Conservation (phyloP, 2,888 invertebrate genomes). For the Harpagoxenus sublaevis region DNA sequence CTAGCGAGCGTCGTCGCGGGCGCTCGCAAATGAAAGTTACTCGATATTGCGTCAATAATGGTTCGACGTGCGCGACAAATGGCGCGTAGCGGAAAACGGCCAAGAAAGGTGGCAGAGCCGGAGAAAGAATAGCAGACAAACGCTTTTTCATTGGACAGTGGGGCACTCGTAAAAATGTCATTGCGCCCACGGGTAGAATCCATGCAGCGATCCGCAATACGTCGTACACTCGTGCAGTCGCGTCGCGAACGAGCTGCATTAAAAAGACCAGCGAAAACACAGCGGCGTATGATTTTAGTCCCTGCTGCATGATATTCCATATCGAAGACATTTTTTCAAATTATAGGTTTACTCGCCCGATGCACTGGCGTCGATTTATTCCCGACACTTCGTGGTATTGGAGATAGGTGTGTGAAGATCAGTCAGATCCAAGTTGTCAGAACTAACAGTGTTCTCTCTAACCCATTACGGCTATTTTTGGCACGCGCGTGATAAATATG, state of each 20-base stretch:
- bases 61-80: conserved; percentile 62
- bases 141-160: conserved; percentile 44
- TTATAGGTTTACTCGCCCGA: background rate
- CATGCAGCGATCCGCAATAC: conserved; percentile 21
- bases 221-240: conserved; percentile 36
- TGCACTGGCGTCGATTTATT: conserved; percentile 34
- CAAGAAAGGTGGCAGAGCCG: conserved; percentile 35
- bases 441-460: background rate
- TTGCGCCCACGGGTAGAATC: conserved; percentile 16
- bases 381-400: background rate
- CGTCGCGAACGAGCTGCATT: conserved; percentile 32
- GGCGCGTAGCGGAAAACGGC: conserved; percentile 24
- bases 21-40: conserved; percentile 73
- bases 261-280: conserved; percentile 20
- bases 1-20: conserved; percentile 66
- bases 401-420: conserved; percentile 13
- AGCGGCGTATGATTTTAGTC: conserved; percentile 30
- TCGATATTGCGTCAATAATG: conserved; percentile 75
- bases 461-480: conserved; percentile 33
- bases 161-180: conserved; percentile 51
- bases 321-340: conserved; percentile 46
- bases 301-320: conserved; percentile 22
- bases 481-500: conserved; percentile 30
- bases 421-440: conserved; percentile 39
- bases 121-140: conserved; percentile 45